These are phyloP conservation scores for Harpalus rubripes DNA, from an alignment of 2,888 invertebrate genomes.

Conservation along the genomic window DNA sequence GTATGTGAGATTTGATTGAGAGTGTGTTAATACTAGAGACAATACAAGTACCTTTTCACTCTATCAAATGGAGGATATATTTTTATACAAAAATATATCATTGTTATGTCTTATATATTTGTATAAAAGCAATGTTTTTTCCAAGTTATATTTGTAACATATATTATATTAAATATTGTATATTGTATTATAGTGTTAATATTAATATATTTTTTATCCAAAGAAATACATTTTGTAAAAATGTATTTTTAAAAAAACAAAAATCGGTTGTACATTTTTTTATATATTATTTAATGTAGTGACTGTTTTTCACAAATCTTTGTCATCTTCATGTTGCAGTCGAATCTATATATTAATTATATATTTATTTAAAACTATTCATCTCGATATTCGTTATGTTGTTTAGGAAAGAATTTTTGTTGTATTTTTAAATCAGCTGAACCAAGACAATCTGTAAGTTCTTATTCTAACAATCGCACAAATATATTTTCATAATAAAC, in stretches of 20 bases:
- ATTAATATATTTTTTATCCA: slow-evolving; percentile 65
- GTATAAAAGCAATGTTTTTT: slow-evolving; percentile 62
- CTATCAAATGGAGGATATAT: slow-evolving; percentile 63
- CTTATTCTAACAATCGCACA: slow-evolving; percentile 64
- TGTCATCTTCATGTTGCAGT: slow-evolving; percentile 46
- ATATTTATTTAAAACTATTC: slow-evolving; percentile 59
- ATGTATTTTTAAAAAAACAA: slow-evolving; percentile 60
- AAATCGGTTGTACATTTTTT: slow-evolving; percentile 65
- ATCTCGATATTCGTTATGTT: slow-evolving; percentile 34
- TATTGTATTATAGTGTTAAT: slow-evolving; percentile 66
- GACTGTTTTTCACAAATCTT: slow-evolving; percentile 45
- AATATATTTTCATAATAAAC: slow-evolving; percentile 66
- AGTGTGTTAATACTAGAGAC: slow-evolving; percentile 41
- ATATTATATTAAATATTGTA: slow-evolving; percentile 61
- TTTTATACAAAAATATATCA: slow-evolving; percentile 65
- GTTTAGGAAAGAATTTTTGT: slow-evolving; percentile 47
- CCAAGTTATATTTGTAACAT: slow-evolving; percentile 64
- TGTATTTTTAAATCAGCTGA: slow-evolving; percentile 45
- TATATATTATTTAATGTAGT: slow-evolving; percentile 63
- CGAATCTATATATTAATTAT: slow-evolving; percentile 52
- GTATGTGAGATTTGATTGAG: neutral
- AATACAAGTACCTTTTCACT: slow-evolving; percentile 66
- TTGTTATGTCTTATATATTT: slow-evolving; percentile 65
- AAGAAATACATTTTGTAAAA: slow-evolving; percentile 64
- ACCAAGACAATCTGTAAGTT: slow-evolving; percentile 60